Base-by-base conservation (phyloP, 2,888 invertebrate species). In the Sinohyriopsis cumingii region DNA sequence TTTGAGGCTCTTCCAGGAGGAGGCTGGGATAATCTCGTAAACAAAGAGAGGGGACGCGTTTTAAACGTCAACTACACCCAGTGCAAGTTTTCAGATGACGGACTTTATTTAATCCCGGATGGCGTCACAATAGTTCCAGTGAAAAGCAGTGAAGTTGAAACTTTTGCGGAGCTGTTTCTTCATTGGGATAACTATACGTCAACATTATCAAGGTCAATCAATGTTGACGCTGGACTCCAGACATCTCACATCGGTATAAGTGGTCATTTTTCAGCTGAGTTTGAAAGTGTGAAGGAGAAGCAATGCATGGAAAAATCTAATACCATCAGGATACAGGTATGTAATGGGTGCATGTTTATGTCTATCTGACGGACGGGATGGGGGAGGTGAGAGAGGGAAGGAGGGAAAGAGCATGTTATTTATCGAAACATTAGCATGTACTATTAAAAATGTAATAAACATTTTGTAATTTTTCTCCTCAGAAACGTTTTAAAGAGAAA, bases 21-120 rank as follows among this genome's bases (percentile, higher is more conserved):
- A 12, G 87, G 87, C 6, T 87, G 85, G 84, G 87, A 87, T 74
- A 87, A 87, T 67, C 72, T 87, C 28, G 63, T 77, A 22, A 87
- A 87, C 72, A 76, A 79, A 59, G 79, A 82, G 9, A 78, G 77
- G 28, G 84, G n/a, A n/a, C n/a, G n/a, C n/a, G n/a, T n/a, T n/a
- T n/a, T n/a, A n/a, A n/a, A n/a, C n/a, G n/a, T n/a, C 57, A 84
- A 82, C 69, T 87, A 80, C 67, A 79, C 82, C 5, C 61, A 71
- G 55, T 86, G 87, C 57, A 69, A 68, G 28, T 78, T 82, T 4
- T 85, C 86, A 9, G 81, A 84, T 24, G 87, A 87, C 67, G 83
- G 84, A 0, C 69, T 68, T 2, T 86, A 80, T 67, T 69, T 87
- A n/a, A 72, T 87, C 24, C 87, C 87, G 7, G 83, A 86, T 73